Percentiles rank a stretch among this genome's conserved stretches.
Evolutionary conservation across 1,140 invertebrate genomes (phyloP).

Genomic region (Gryon sp.): DNA sequence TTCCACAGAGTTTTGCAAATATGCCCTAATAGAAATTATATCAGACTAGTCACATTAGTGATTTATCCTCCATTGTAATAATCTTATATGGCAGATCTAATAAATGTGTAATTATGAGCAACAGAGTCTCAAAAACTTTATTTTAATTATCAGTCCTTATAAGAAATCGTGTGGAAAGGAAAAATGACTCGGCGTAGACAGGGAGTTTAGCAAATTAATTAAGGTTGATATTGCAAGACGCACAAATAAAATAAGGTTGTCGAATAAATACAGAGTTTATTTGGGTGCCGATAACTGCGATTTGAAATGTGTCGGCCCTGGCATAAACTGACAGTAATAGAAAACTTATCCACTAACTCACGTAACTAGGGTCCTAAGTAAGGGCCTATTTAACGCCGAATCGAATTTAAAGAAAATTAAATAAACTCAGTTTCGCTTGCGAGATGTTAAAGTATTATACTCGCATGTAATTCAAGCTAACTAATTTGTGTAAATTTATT

Average conservation of each 20-base stretch:
- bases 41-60: too few species aligned
- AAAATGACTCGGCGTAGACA: too few species aligned
- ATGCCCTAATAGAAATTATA: too few species aligned
- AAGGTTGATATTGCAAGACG: conserved; percentile 4
- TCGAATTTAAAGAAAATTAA: conserved; percentile 18
- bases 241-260: conserved; percentile 47
- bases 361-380: conserved; percentile 23
- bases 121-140: too few species aligned
- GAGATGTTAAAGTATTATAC: not conserved
- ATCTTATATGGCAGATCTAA: too few species aligned
- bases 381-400: not conserved
- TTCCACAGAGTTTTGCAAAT: too few species aligned
- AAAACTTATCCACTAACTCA: conserved; percentile 34
- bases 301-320: conserved; percentile 24
- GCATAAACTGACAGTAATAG: conserved; percentile 29
- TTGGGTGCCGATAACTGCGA: conserved; percentile 29
- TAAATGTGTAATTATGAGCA: too few species aligned
- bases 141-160: too few species aligned
- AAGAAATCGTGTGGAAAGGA: too few species aligned
- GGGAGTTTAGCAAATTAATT: conserved; percentile 42
- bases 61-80: too few species aligned
- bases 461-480: not conserved
- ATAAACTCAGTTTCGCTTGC: conserved; percentile 31
- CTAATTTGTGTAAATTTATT: conserved; percentile 9
- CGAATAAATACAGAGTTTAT: conserved; percentile 44